Evolutionary conservation across 2,888 invertebrate species (phyloP), one percentile per base, ranked within the genome.

Genomic region (Cataglyphis livida): DNA sequence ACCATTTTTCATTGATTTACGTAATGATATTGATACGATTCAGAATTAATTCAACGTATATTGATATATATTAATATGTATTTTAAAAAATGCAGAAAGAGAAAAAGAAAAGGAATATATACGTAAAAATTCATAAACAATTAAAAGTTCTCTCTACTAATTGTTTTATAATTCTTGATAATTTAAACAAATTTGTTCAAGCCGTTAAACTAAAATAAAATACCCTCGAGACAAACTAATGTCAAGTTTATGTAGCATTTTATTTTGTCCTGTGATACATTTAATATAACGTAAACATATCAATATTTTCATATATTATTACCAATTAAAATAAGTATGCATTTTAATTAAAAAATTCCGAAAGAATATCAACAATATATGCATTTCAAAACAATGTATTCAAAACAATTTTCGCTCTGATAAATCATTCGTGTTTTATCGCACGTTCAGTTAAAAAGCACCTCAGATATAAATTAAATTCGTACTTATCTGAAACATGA

Each of bases 401-500:
- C 28, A 28, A 28, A 28, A 28, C 5, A 12, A 28, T 28, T 28
- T 35, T 41, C 15, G 0, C 10, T 74, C 10, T 12, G 18, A 35
- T 48, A 48, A 73, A 62, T 21, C 0, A 32, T 62, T 62, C 28
- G 15, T 59, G 32, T 68, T 59, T 78, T 15, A 44, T 21, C 18
- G 12, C n/a, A 44, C 21, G 18, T 54, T 66, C 28, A 15, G 41
- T 57, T 57, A 57, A 21, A 35, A 79, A 70, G 18, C 18, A 44
- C 5, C 12, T 68, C 35, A 54, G 57, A 44, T 44, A 18, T 5
- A n/a, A 12, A 70, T 79, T 70, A 44, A 79, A 70, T 79, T 59
- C n/a, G 15, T 18, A 65, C 12, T 54, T 76, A 66, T 66, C 59
- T 44, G 4, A 5, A 38, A 41, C n/a, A 9, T 3, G n/a, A 59